Evolutionary conservation across 2,797 vertebrate genomes (phyloP).

Genomic region (Amniataba percoides): DNA sequence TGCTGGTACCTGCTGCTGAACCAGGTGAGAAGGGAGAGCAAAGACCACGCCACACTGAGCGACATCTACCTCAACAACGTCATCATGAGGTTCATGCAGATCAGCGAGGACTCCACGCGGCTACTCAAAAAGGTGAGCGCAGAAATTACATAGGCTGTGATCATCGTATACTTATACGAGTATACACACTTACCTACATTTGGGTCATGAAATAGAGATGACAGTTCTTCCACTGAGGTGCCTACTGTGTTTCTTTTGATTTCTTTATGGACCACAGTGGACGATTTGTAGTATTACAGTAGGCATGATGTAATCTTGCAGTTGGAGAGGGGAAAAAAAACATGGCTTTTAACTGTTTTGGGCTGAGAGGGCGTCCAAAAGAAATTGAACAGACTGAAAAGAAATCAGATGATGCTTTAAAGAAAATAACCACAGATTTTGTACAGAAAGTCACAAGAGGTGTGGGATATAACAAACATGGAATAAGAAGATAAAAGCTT

Average conservation of each 20-base stretch:
- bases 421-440: slow-evolving; percentile 4
- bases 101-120: slow-evolving; percentile 97
- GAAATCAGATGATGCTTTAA: background rate
- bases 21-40: slow-evolving; percentile 98
- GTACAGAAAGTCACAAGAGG: background rate
- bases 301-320: background rate
- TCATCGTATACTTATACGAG: too few relatives aligned
- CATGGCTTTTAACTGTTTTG: background rate
- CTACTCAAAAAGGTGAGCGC: slow-evolving; percentile 96
- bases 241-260: background rate
- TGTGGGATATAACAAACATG: background rate
- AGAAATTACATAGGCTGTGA: accelerated
- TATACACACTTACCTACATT: background rate
- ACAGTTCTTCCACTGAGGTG: background rate
- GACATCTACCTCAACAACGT: slow-evolving; percentile 99
- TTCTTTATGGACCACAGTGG: background rate
- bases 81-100: slow-evolving; percentile 99
- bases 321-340: background rate
- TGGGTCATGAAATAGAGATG: background rate
- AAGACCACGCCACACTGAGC: slow-evolving; percentile 96
- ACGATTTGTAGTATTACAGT: background rate
- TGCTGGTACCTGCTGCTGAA: slow-evolving; percentile 99
- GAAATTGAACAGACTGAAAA: slow-evolving; percentile 8
- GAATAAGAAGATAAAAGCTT: background rate
- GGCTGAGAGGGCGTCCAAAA: background rate